phyloP scores from a whole-genome alignment of 2,797 vertebrate genomes.

The Hippocampus kuda region DNA sequence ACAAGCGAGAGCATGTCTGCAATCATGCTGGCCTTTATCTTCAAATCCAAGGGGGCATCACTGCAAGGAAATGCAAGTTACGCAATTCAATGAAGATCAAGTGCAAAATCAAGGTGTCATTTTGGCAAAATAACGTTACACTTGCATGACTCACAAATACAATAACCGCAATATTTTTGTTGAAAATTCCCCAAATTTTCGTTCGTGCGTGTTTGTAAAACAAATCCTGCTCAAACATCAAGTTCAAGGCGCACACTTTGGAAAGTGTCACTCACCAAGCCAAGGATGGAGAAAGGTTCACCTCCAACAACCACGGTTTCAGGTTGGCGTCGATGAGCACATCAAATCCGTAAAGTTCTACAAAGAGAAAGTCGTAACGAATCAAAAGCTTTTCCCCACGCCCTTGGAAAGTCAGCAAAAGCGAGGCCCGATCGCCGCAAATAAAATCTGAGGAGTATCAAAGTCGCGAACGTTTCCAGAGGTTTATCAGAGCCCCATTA shows the following conservation, averaged over 20 bases:
- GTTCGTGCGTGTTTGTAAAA: no score
- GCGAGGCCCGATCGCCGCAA: conserved; percentile 10
- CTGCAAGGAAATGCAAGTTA: conserved; percentile 55
- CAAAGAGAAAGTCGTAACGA: conserved; percentile 39
- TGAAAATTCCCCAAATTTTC: background rate
- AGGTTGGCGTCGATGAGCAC: conserved; percentile 92
- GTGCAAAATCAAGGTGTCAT: background rate
- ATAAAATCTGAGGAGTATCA: conserved; percentile 19
- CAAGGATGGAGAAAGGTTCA: conserved; percentile 92
- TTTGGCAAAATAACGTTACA: background rate
- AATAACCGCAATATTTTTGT: background rate
- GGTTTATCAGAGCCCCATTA: conserved; percentile 32
- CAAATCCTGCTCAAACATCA: background rate
- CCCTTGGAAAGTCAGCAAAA: conserved; percentile 20
- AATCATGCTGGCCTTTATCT: conserved; percentile 99
- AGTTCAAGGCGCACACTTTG: background rate
- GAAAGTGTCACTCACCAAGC: conserved; percentile 80
- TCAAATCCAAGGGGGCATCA: conserved; percentile 93
- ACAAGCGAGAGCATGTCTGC: conserved; percentile 98
- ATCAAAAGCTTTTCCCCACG: conserved; percentile 29
- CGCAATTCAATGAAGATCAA: conserved; percentile 1
- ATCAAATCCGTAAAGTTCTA: conserved; percentile 96
- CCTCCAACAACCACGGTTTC: conserved; percentile 96
- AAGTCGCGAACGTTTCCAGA: conserved; percentile 28
- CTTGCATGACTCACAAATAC: background rate